Evolutionary conservation across 2,888 invertebrate genomes (phyloP), one percentile per base, ranked within the genome.

Genomic region (Drosophila tripunctata): DNA sequence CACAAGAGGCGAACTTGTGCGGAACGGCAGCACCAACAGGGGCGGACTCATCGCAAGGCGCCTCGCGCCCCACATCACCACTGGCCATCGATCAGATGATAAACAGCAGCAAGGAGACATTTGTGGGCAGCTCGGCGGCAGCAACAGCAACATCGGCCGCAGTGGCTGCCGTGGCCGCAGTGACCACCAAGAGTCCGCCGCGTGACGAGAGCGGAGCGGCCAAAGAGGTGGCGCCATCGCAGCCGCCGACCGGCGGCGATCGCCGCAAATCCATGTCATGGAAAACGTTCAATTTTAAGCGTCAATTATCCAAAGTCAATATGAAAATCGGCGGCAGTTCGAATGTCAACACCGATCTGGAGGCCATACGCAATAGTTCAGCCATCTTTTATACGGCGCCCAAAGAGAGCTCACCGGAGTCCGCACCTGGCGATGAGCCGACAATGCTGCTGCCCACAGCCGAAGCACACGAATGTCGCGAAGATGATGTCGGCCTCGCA

Each of bases 251-350:
- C n/a, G n/a, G n/a, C n/a, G 90, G 24, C 1, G 43, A 90, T 51
- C 91, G 94, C 67, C 93, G 95, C 78, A 94, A 94, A 83, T 94
- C 95, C 27, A 93, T 94, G 73, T 91, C 93, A 60, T 96, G 96
- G 95, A 96, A 95, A 91, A 94, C 94, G 65, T 96, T 96, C 92
- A 95, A 94, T 90, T 92, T 96, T 64, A 96, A 96, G 91, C 94
- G 96, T 80, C 96, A 96, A 91, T 93, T 96, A 80, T 96, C 95
- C 68, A 95, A 94, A 91, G 96, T 96, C 76, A 94, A 94, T 83
- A 94, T 89, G 88, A 90, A 90, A 62, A 90, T 89, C 66, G 84
- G 89, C 17, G 73, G 80, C 7, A 58, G 69, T 24, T 67, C 82
- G 12, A 88, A 84, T 78, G 80, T 87, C 52, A 89, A 88, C 55